These are phyloP conservation scores for Apis florea DNA, from an alignment of 1,140 invertebrate genomes.

Conservation along the genomic window DNA sequence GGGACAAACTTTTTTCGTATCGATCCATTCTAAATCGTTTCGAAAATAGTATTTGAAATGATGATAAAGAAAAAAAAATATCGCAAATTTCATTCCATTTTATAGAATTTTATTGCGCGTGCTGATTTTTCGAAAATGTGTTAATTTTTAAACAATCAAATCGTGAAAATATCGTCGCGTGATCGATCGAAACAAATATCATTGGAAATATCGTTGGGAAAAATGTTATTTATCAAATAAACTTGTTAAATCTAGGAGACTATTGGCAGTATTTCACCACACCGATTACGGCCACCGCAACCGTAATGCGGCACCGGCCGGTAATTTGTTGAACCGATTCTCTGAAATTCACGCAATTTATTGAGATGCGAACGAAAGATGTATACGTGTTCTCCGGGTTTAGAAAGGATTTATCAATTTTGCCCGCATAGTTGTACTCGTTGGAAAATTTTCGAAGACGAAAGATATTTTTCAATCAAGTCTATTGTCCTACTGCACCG, in stretches of 20 bases:
- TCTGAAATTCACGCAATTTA: constrained; percentile 58
- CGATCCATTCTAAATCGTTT: too few relatives aligned
- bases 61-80: neutral
- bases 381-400: neutral
- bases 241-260: constrained; percentile 52
- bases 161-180: too few relatives aligned
- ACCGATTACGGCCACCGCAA: constrained; percentile 58
- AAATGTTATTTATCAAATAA: constrained; percentile 39
- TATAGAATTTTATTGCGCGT: too few relatives aligned
- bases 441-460: too few relatives aligned
- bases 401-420: neutral
- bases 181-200: neutral
- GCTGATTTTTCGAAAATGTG: too few relatives aligned
- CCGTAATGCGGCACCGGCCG: constrained; percentile 48
- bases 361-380: constrained; percentile 35
- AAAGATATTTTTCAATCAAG: too few relatives aligned
- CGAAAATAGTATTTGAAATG: neutral
- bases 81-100: too few relatives aligned
- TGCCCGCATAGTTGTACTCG: too few relatives aligned
- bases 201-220: constrained; percentile 4
- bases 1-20: constrained; percentile 20
- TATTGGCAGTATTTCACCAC: constrained; percentile 58
- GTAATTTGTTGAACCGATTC: constrained; percentile 60
- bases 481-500: neutral
- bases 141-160: too few relatives aligned